Evolutionary conservation across 1,140 invertebrate genomes (phyloP).

Genomic region (Brachionus plicatilis): DNA sequence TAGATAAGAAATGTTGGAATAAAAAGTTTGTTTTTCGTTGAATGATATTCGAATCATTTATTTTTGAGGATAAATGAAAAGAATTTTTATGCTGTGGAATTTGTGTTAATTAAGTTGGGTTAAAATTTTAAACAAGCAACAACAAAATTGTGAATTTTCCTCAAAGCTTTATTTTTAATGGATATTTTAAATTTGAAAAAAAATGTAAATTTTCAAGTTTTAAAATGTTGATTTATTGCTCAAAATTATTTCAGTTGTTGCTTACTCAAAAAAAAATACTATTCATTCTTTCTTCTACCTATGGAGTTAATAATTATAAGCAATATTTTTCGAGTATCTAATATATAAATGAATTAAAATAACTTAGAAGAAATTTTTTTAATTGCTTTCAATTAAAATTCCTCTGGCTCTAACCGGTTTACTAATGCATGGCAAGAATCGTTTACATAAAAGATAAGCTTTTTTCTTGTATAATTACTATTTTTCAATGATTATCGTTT

Average conservation of each 20-base stretch:
- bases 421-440: neutral
- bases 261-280: neutral
- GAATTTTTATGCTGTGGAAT: neutral
- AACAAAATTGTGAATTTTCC: neutral
- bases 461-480: neutral
- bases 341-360: neutral
- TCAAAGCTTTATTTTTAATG: neutral
- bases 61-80: neutral
- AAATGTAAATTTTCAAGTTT: neutral
- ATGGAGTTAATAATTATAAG: neutral
- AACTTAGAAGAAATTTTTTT: neutral
- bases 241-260: neutral
- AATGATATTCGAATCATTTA: neutral
- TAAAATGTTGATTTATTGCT: neutral
- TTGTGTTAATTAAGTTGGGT: neutral
- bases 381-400: constrained; percentile 26
- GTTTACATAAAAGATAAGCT: neutral
- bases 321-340: neutral
- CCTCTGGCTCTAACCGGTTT: neutral
- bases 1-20: neutral
- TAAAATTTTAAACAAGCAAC: neutral
- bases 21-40: neutral
- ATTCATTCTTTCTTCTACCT: neutral
- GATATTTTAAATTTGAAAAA: neutral
- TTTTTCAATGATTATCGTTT: neutral